Conservation (phyloP, 2,888 invertebrate species). For the Gandaritis pyraliata region DNA sequence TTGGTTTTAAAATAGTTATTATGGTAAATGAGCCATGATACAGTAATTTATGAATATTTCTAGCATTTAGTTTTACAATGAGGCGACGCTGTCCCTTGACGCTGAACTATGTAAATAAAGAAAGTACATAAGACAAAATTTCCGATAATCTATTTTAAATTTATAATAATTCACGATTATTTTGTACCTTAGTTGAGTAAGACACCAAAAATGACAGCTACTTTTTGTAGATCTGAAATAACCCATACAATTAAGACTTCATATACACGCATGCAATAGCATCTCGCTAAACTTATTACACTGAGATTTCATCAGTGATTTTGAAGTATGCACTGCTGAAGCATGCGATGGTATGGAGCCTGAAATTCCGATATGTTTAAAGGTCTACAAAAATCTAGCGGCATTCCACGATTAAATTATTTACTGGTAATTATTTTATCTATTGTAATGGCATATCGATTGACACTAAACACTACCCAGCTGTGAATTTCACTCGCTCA, state of each 20-base stretch:
- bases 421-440: slow-evolving; percentile 37
- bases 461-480: slow-evolving; percentile 18
- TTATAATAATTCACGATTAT: slow-evolving; percentile 58
- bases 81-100: slow-evolving; percentile 2
- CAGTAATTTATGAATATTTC: background rate
- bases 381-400: slow-evolving; percentile 30
- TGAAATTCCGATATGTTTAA: slow-evolving; percentile 37
- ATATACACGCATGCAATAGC: background rate
- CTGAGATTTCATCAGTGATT: too few species aligned
- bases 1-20: background rate
- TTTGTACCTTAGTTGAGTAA: slow-evolving; percentile 67
- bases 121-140: slow-evolving; percentile 41
- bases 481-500: slow-evolving; percentile 2
- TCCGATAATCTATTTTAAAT: slow-evolving; percentile 54
- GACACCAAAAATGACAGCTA: slow-evolving; percentile 45
- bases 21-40: slow-evolving; percentile 2
- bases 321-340: slow-evolving; percentile 3
- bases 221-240: slow-evolving; percentile 30
- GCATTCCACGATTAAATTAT: slow-evolving; percentile 25
- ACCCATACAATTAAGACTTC: background rate
- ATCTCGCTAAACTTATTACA: background rate
- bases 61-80: slow-evolving; percentile 7
- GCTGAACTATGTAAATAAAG: slow-evolving; percentile 34
- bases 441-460: slow-evolving; percentile 51
- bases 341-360: slow-evolving; percentile 7